Conservation (phyloP, 2,888 invertebrate species). For the Agrotis clavis region DNA sequence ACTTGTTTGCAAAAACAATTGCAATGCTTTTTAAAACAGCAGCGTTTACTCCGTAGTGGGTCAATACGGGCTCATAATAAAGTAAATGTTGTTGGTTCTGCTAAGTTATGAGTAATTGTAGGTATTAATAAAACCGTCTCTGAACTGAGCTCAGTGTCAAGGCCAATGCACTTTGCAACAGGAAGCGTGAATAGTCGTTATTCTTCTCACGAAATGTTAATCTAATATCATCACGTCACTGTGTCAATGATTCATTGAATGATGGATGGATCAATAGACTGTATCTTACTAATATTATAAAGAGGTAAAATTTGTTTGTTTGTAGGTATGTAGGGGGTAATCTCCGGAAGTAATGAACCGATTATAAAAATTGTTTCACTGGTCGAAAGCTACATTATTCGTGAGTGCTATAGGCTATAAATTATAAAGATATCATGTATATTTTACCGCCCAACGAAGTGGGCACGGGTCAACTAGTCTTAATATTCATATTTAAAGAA, state of each 20-base stretch:
- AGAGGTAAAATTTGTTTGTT: too few species aligned
- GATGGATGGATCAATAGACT: not conserved
- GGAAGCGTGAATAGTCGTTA: constrained; percentile 3
- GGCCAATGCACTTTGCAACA: constrained; percentile 17
- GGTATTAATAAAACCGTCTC: constrained; percentile 13
- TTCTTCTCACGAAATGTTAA: not conserved
- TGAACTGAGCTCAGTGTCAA: constrained; percentile 13
- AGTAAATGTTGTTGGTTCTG: not conserved
- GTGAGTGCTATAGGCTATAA: too few species aligned
- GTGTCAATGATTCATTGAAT: not conserved
- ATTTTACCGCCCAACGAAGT: too few species aligned
- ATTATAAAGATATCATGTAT: too few species aligned
- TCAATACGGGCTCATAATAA: not conserved
- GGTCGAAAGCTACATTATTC: too few species aligned
- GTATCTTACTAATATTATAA: too few species aligned
- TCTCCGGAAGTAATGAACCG: too few species aligned
- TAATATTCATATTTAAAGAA: not conserved
- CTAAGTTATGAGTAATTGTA: constrained; percentile 11
- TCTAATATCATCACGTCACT: not conserved
- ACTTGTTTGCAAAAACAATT: constrained; percentile 19
- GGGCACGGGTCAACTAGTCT: too few species aligned
- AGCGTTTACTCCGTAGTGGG: not conserved
- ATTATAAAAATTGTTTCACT: too few species aligned
- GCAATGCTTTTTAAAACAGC: not conserved
- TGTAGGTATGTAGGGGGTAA: too few species aligned